These are phyloP conservation scores for Linnaemya tessellans DNA, from an alignment of 2,888 invertebrate genomes.

Conservation along the genomic window DNA sequence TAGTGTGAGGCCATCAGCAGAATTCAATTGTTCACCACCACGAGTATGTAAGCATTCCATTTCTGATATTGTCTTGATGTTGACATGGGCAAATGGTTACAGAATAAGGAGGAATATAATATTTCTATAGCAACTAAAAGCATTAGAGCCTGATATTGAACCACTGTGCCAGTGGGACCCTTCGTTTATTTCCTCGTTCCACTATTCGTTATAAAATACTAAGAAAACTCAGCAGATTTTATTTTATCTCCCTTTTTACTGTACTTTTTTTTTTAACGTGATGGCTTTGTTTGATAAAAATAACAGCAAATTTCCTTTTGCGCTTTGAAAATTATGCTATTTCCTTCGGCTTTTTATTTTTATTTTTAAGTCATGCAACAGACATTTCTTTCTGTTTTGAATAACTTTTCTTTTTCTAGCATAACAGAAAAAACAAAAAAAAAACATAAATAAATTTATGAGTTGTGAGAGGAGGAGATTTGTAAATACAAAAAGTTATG, in stretches of 20 bases:
- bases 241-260: background rate
- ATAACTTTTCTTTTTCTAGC: background rate
- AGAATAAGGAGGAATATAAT: too few species aligned
- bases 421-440: constrained; percentile 7
- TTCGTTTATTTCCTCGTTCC: too few species aligned
- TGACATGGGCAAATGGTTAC: too few species aligned
- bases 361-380: background rate
- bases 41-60: too few species aligned
- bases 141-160: too few species aligned
- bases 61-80: too few species aligned
- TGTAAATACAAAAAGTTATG: constrained; percentile 33
- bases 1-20: too few species aligned
- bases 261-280: background rate
- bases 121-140: too few species aligned
- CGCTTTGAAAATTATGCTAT: constrained; percentile 52
- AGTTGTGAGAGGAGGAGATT: background rate
- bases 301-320: constrained; percentile 54
- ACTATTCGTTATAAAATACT: too few species aligned
- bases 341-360: constrained; percentile 31
- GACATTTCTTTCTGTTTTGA: background rate
- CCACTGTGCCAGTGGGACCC: too few species aligned
- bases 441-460: background rate
- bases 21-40: too few species aligned
- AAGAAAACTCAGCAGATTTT: background rate
- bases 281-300: constrained; percentile 32